phyloP scores from a whole-genome alignment of 1,140 invertebrate genomes.

The Tetragnatha versicolor region DNA sequence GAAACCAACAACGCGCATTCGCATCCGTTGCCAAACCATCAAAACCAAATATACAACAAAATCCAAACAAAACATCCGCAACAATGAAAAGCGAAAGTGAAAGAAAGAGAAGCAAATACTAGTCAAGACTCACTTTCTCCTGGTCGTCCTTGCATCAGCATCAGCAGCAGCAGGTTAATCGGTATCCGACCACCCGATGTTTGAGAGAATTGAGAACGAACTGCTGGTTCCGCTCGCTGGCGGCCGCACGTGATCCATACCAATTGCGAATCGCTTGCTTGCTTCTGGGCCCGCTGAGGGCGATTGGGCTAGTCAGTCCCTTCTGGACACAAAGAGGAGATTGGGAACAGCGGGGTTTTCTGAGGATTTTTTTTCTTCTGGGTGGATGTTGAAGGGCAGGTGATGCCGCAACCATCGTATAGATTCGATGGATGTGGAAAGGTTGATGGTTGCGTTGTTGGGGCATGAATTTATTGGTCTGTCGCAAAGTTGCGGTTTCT shows the following conservation, averaged over 20 bases:
- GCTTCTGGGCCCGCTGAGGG: neutral
- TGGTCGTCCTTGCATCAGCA: too few relatives aligned
- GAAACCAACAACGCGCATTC: too few relatives aligned
- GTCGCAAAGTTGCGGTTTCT: too few relatives aligned
- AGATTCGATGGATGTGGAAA: too few relatives aligned
- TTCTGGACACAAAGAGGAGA: conserved; percentile 2
- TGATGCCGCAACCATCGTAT: too few relatives aligned
- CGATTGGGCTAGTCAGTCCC: neutral
- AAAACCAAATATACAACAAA: too few relatives aligned
- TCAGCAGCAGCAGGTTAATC: conserved; percentile 8
- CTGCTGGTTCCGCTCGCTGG: conserved; percentile 18
- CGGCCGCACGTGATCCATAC: neutral
- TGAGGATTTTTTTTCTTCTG: too few relatives aligned
- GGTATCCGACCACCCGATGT: conserved; percentile 13
- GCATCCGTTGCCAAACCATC: too few relatives aligned
- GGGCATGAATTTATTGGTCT: too few relatives aligned
- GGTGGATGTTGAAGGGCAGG: too few relatives aligned
- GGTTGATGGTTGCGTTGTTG: too few relatives aligned
- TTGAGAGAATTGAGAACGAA: conserved; percentile 30
- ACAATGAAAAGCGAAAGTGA: neutral
- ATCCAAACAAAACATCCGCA: neutral
- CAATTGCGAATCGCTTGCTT: neutral
- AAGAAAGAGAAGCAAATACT: neutral
- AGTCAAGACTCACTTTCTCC: conserved; percentile 3
- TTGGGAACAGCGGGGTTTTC: too few relatives aligned